Evolutionary conservation across 2,888 invertebrate genomes (phyloP), one percentile per base, ranked within the genome.

Genomic region (Hetaerina titia): DNA sequence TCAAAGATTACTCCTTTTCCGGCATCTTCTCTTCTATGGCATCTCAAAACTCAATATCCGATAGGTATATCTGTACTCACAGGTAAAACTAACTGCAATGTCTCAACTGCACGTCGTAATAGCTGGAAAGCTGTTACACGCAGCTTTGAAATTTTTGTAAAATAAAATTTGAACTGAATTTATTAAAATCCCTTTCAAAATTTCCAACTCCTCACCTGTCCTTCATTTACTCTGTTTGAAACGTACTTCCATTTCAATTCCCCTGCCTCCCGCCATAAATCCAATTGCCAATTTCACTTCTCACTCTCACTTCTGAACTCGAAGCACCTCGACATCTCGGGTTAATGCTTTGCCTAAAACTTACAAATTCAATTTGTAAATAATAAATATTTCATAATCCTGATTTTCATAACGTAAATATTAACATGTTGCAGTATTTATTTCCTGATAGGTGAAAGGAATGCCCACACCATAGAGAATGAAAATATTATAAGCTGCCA

Each of bases 371-470:
- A 69, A n/a, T 22, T 31, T 31, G 58, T 8, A 9, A 56, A 22
- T 9, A 11, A n/a, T 89, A 57, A 89, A 89, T 89, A 89, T 89
- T 89, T 89, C 89, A 89, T 89, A 57, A 58, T 22, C 19, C 11
- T 9, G 19, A 89, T 89, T 89, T 57, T 6, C 57, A 89, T 89
- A 89, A 89, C 15, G 57, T n/a, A 22, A 22, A 22, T 69, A 22
- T 69, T 69, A 69, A n/a, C 69, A 22, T 22, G n/a, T 69, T 22
- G 6, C 13, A 6, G 22, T 7, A 19, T n/a, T 19, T 69, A 6
- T n/a, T 69, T 69, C 69, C 9, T 11, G 69, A 69, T 69, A 69
- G 45, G 45, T 45, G 45, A 4, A 45, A 45, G 45, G 4, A 45
- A 45, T 45, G 45, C 45, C 1, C 45, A 45, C 45, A 45, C 4